Evolutionary conservation across 2,888 invertebrate genomes (phyloP).

Genomic region (Saturnia japonica): DNA sequence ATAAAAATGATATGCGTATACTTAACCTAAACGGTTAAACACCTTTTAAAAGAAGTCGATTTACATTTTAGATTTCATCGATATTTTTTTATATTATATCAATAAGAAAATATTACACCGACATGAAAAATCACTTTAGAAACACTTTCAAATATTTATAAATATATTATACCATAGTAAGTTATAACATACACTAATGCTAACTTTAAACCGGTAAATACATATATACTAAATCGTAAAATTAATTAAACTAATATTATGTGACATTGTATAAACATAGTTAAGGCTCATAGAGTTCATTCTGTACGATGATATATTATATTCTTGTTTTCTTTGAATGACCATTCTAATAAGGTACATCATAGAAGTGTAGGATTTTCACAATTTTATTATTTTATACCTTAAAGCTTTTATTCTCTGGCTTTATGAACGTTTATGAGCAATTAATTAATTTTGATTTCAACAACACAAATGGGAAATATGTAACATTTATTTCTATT

Average conservation of each 20-base stretch:
- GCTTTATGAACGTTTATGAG: constrained; percentile 26
- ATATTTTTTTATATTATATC: background rate
- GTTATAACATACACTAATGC: background rate
- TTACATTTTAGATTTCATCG: background rate
- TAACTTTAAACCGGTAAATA: background rate
- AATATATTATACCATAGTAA: background rate
- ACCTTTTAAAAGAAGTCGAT: background rate
- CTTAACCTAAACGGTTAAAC: constrained; percentile 48
- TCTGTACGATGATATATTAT: background rate
- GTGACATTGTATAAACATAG: background rate
- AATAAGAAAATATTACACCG: background rate
- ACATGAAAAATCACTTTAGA: background rate
- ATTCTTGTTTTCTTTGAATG: background rate
- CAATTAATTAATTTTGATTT: constrained; percentile 17
- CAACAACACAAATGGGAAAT: background rate
- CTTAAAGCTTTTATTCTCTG: constrained; percentile 16
- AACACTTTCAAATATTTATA: constrained; percentile 6
- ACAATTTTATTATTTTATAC: background rate
- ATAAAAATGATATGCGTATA: constrained; percentile 65
- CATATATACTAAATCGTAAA: background rate
- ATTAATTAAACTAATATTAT: background rate
- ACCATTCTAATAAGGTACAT: background rate
- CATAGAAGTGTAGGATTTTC: background rate
- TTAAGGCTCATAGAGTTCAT: background rate
- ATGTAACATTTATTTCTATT: background rate